These are phyloP conservation scores for Pholis gunnellus DNA, from an alignment of 2,113 vertebrate genomes.

Conservation along the genomic window DNA sequence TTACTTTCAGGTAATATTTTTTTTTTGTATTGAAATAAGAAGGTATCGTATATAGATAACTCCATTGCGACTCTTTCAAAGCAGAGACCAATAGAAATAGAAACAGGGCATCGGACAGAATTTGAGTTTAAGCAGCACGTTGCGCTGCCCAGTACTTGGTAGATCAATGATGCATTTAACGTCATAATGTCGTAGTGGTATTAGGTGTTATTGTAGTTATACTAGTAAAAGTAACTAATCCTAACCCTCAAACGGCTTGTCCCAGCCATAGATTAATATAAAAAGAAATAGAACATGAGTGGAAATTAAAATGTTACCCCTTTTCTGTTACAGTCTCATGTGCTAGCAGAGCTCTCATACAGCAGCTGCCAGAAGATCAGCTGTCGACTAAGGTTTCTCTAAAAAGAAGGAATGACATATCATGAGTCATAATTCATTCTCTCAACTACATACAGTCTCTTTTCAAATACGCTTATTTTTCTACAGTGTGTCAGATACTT, in stretches of 20 bases:
- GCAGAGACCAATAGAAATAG: neutral
- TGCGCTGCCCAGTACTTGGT: neutral
- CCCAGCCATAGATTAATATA: conserved; percentile 45
- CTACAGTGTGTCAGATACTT: neutral
- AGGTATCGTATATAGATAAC: neutral
- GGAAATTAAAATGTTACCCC: conserved; percentile 21
- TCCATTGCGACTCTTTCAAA: neutral
- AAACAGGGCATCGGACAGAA: neutral
- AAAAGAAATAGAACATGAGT: conserved; percentile 23
- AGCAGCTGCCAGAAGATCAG: conserved; percentile 11
- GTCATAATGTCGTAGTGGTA: neutral
- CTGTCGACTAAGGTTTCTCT: conserved; percentile 11
- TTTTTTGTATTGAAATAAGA: neutral
- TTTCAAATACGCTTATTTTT: neutral
- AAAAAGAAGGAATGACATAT: conserved; percentile 14
- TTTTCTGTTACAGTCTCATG: conserved; percentile 28
- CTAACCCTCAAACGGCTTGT: no score
- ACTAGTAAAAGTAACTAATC: neutral
- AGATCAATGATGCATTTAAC: neutral
- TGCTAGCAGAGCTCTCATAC: conserved; percentile 10
- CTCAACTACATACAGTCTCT: neutral
- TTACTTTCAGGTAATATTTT: neutral
- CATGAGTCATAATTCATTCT: neutral
- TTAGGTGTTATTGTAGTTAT: neutral
- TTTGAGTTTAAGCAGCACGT: neutral